Conservation (phyloP, 2,797 vertebrate genomes). For the Lepilemur septentrionalis region DNA sequence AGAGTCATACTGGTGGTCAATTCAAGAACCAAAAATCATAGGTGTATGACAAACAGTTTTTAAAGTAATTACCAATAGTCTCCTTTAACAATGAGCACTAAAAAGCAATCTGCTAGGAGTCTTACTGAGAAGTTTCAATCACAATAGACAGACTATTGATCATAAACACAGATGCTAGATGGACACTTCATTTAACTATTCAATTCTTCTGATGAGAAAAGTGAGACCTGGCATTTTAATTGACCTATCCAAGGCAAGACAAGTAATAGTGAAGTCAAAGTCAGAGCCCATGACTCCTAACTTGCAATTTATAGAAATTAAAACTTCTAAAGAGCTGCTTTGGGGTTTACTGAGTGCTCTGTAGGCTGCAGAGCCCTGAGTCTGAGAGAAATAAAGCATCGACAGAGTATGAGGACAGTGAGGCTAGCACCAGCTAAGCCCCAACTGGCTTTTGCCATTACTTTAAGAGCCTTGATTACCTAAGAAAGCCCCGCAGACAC, state of each 20-base stretch:
- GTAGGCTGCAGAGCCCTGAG: neutral
- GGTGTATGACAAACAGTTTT: neutral
- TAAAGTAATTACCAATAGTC: neutral
- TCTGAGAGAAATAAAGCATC: neutral
- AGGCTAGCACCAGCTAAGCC: neutral
- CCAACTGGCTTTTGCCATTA: neutral
- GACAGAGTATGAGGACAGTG: rapidly evolving
- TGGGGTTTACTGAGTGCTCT: neutral
- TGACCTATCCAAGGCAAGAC: neutral
- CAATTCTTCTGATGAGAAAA: neutral
- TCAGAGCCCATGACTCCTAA: neutral
- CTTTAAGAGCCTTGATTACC: neutral
- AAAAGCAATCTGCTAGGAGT: neutral
- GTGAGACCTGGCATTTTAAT: neutral
- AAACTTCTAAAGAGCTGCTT: neutral
- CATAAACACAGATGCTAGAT: neutral
- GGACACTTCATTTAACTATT: neutral
- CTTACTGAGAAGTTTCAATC: neutral
- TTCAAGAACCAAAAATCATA: neutral
- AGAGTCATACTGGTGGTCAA: neutral
- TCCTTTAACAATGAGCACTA: neutral
- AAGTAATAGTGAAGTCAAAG: neutral
- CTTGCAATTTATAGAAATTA: neutral
- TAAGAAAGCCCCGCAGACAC: neutral
- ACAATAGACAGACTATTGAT: neutral